Conservation (phyloP, 2,113 vertebrate genomes). For the Prolemur simus region DNA sequence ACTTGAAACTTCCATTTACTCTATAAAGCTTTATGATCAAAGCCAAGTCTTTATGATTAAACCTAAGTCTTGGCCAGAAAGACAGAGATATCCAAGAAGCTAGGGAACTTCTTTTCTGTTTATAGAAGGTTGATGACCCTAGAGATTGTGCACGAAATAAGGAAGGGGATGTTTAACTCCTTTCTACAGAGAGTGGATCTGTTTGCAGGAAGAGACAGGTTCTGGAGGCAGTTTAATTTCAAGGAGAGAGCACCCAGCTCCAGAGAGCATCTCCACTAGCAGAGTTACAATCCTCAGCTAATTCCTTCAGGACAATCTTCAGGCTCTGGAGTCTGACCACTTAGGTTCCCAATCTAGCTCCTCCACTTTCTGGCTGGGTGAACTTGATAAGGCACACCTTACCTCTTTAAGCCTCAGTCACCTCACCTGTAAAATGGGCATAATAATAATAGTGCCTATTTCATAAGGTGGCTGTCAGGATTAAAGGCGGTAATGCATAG, state of each 20-base stretch:
- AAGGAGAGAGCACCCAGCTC: not conserved
- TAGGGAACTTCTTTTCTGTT: slow-evolving; percentile 38
- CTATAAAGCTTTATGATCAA: slow-evolving; percentile 68
- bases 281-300: no score
- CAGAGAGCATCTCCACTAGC: not conserved
- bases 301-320: not conserved
- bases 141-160: slow-evolving; percentile 5
- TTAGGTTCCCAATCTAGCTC: not conserved
- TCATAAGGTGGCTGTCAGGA: not conserved
- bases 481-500: not conserved
- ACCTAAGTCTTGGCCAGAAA: slow-evolving; percentile 34
- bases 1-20: slow-evolving; percentile 59
- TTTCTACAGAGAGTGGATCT: not conserved
- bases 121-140: not conserved
- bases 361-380: not conserved
- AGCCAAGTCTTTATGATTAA: slow-evolving; percentile 60
- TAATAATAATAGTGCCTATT: not conserved
- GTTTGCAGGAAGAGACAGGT: not conserved
- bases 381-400: not conserved
- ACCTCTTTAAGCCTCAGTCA: not conserved
- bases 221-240: not conserved
- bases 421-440: not conserved
- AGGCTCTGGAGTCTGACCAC: not conserved
- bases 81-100: not conserved
- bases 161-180: not conserved